A percentile compares a stretch with the other conserved stretches of the same genome.
These are phyloP conservation scores for Poecile atricapillus DNA, from an alignment of 2,113 vertebrate genomes.

Conservation along the genomic window DNA sequence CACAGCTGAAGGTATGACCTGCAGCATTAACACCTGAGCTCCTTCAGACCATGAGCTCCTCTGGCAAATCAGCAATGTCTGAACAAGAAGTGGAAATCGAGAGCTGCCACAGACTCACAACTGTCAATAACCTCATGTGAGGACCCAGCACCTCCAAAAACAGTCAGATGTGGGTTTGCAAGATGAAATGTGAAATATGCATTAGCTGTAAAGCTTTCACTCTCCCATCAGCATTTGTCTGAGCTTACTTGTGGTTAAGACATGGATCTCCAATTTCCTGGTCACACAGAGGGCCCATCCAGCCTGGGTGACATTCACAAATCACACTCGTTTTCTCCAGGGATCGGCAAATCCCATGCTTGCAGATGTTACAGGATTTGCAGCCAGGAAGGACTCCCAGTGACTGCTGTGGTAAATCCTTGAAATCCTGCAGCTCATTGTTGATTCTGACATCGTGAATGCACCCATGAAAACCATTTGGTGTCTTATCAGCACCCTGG, in stretches of 20 bases:
- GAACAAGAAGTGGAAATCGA: not conserved
- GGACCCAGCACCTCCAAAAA: not conserved
- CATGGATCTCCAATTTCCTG: slow-evolving; percentile 81
- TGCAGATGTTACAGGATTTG: slow-evolving; percentile 92
- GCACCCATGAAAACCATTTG: slow-evolving; percentile 89
- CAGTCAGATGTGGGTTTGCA: not conserved
- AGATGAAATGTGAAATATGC: not conserved
- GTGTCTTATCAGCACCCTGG: slow-evolving; percentile 82
- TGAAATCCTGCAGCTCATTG: slow-evolving; percentile 91
- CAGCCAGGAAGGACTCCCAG: slow-evolving; percentile 88
- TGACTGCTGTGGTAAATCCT: slow-evolving; percentile 73
- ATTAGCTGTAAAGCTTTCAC: not conserved
- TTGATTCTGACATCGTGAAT: slow-evolving; percentile 93
- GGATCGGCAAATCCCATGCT: slow-evolving; percentile 86
- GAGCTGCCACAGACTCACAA: not conserved
- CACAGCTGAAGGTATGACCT: not conserved
- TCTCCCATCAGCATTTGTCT: not conserved
- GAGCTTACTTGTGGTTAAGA: slow-evolving; percentile 83
- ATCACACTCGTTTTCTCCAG: slow-evolving; percentile 86
- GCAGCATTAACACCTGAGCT: not conserved
- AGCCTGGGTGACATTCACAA: slow-evolving; percentile 90
- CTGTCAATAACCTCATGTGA: not conserved
- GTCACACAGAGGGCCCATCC: slow-evolving; percentile 85
- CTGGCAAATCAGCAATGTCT: not conserved
- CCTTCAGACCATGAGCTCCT: not conserved